Base-by-base conservation (phyloP, 2,888 invertebrate genomes). In the Megaustenia siamemsis region DNA sequence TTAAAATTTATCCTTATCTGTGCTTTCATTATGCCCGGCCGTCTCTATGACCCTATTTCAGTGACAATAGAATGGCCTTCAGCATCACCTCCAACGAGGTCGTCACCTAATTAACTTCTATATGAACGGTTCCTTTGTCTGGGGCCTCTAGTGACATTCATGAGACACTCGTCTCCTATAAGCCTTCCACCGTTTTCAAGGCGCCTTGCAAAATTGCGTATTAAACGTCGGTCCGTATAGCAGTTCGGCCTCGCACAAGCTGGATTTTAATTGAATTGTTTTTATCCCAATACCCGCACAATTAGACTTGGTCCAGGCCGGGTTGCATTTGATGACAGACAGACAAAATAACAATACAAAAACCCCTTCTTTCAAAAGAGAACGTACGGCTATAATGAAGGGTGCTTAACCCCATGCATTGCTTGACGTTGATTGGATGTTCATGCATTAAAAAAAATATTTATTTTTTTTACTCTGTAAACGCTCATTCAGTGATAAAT, bases 41-140 rank as follows among this genome's bases (percentile, higher is more conserved):
- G 38, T 24, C 5, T 24, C 21, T 6, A 45, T 73, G 32, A 18
- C 32, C 49, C 60, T 60, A 24, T 38, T 35, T 60, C 10, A n/a
- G n/a, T n/a, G 35, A 40, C 60, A 77, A n/a, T 24, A 45, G 45
- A 56, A 77, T 40, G 56, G 56, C 56, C 56, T 77, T 56, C 76
- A n/a, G 2, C 40, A 12, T 1, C 60, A 77, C 60, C 60, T 77
- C 24, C 60, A n/a, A n/a, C n/a, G 38, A 35, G 10, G 24, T 40
- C 24, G 38, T 38, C 76, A 77, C 76, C 56, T 77, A 60, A 77
- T 77, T 77, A 77, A 77, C 60, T 77, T 77, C 60, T 35, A n/a
- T 56, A 60, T 60, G 60, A 56, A 24, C n/a, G 40, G 60, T n/a
- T n/a, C 60, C 76, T 77, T 40, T 60, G 45, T 79, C 28, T 60